phyloP scores from a whole-genome alignment of 2,888 invertebrate species.

The Brachyptera risi region DNA sequence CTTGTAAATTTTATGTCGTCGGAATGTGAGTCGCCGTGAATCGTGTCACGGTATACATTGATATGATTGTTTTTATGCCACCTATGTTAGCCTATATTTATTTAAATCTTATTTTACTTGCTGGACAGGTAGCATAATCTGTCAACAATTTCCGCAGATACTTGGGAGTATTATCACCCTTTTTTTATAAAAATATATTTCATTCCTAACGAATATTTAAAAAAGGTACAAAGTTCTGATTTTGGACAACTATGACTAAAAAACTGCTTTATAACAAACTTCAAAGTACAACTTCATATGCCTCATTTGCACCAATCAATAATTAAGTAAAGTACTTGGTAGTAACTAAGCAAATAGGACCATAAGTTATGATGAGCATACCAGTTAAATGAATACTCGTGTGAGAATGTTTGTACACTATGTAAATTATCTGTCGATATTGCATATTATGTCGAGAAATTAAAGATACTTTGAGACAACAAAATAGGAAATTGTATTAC shows the following conservation, averaged over 20 bases:
- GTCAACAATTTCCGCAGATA: neutral
- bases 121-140: neutral
- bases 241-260: neutral
- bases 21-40: too few relatives aligned
- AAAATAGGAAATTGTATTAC: too few relatives aligned
- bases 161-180: neutral
- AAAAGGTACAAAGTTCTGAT: slow-evolving; percentile 2
- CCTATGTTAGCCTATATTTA: too few relatives aligned
- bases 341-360: neutral
- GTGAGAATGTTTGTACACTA: too few relatives aligned
- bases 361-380: too few relatives aligned
- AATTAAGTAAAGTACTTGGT: neutral
- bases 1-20: too few relatives aligned
- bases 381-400: too few relatives aligned
- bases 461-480: too few relatives aligned
- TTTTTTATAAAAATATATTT: slow-evolving; percentile 8
- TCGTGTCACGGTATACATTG: too few relatives aligned
- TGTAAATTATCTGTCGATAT: too few relatives aligned
- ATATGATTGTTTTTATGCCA: too few relatives aligned
- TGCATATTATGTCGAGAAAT: too few relatives aligned
- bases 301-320: slow-evolving; percentile 16
- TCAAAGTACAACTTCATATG: slow-evolving; percentile 20
- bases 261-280: neutral
- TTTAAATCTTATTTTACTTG: neutral
- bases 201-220: neutral